phyloP scores from a whole-genome alignment of 2,888 invertebrate genomes.

The Epirrhoe tristata region DNA sequence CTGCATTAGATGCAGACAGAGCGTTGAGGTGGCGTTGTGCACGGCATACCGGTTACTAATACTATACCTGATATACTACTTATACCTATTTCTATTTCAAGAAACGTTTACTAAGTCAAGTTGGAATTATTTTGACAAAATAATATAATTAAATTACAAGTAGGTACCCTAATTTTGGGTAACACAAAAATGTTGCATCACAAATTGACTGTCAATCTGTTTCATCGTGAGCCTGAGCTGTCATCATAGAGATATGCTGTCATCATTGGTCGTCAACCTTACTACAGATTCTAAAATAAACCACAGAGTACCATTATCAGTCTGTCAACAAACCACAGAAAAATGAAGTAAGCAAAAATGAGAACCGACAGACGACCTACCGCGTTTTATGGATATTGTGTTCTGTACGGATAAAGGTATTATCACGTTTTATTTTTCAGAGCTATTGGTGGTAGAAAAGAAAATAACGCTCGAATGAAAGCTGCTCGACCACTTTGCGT shows the following conservation, averaged over 20 bases:
- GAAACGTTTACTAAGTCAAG: neutral
- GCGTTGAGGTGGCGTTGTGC: no score
- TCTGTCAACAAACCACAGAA: neutral
- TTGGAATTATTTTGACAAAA: no score
- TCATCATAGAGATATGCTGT: neutral
- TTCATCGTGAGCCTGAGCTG: neutral
- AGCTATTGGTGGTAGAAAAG: slow-evolving; percentile 53
- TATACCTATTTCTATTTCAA: no score
- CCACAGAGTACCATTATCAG: neutral
- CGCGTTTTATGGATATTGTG: no score
- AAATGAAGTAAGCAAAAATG: no score
- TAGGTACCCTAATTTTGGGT: neutral
- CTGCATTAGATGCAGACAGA: no score
- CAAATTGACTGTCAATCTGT: slow-evolving; percentile 11
- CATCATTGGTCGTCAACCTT: neutral
- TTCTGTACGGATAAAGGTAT: no score
- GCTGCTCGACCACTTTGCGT: slow-evolving; percentile 75
- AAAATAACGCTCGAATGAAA: slow-evolving; percentile 63
- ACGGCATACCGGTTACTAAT: no score
- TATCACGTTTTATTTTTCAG: slow-evolving; percentile 45
- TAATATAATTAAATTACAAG: no score
- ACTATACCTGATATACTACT: no score
- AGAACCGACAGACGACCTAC: no score
- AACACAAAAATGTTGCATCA: neutral
- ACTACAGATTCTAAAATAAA: neutral